Conservation (phyloP, 2,797 vertebrate species). For the Heliangelus exortis region DNA sequence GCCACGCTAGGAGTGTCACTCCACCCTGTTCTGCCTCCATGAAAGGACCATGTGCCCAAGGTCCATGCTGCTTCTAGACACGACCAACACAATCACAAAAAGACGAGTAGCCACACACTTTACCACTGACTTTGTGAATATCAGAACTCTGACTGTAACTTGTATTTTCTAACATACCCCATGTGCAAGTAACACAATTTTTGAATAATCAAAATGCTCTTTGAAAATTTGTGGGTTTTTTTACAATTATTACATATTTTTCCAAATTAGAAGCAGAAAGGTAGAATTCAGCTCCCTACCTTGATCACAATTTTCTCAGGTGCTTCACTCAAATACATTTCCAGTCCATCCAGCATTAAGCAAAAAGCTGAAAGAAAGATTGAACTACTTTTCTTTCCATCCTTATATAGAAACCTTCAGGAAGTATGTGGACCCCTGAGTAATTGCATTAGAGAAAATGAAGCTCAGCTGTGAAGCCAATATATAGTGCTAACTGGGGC, state of each 20-base stretch:
- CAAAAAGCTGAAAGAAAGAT: not conserved
- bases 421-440: not conserved
- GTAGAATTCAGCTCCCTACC: not conserved
- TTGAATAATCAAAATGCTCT: not conserved
- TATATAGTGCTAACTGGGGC: not conserved
- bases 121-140: not conserved
- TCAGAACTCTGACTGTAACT: not conserved
- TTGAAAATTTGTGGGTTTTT: not conserved
- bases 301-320: not conserved
- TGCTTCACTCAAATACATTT: not conserved
- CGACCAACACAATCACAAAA: not conserved
- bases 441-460: not conserved
- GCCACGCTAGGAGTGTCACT: not conserved
- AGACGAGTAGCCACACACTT: not conserved
- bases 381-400: not conserved
- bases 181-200: not conserved
- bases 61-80: not conserved
- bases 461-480: not conserved
- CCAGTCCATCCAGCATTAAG: not conserved
- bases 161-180: accelerated
- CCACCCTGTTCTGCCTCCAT: not conserved
- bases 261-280: not conserved
- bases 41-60: not conserved
- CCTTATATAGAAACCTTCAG: not conserved
- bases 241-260: not conserved